Percentiles rank a stretch among this genome's conserved stretches.
These are phyloP conservation scores for Enteromius treurensis DNA, from an alignment of 2,797 vertebrate species.

Conservation along the genomic window DNA sequence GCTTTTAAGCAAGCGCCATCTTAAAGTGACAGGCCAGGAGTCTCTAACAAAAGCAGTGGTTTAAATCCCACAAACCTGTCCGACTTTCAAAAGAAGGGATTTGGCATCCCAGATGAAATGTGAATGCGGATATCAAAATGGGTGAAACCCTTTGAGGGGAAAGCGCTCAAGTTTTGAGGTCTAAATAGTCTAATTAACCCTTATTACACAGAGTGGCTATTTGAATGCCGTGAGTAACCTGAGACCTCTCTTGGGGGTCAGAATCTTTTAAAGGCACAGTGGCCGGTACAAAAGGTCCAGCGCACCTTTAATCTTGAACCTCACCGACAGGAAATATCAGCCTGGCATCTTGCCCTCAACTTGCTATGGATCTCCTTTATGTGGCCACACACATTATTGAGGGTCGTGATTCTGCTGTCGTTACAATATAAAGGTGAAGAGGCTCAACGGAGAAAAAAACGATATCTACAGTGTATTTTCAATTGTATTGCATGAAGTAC, in stretches of 20 bases:
- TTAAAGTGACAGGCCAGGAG: neutral
- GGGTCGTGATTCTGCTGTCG: neutral
- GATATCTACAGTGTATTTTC: neutral
- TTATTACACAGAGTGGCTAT: conserved; percentile 75
- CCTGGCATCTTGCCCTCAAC: conserved; percentile 64
- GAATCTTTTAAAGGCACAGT: conserved; percentile 54
- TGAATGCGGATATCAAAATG: conserved; percentile 57
- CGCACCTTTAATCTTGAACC: conserved; percentile 75
- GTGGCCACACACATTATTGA: conserved; percentile 42
- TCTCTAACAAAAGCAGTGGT: conserved; percentile 4
- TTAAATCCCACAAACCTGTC: conserved; percentile 34
- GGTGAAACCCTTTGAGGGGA: conserved; percentile 52
- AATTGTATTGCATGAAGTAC: neutral
- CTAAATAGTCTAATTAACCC: conserved; percentile 81
- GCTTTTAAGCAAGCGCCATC: neutral
- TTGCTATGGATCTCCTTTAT: conserved; percentile 51
- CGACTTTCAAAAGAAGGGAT: conserved; percentile 34
- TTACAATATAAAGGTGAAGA: conserved; percentile 25
- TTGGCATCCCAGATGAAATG: conserved; percentile 39
- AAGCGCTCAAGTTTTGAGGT: conserved; percentile 61
- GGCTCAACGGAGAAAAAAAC: neutral
- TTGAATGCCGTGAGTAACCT: conserved; percentile 74
- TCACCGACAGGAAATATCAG: conserved; percentile 73
- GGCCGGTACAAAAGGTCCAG: conserved; percentile 59
- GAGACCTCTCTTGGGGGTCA: conserved; percentile 74